Conservation (phyloP, 1,140 invertebrate genomes). For the Odontomachus brunneus region DNA sequence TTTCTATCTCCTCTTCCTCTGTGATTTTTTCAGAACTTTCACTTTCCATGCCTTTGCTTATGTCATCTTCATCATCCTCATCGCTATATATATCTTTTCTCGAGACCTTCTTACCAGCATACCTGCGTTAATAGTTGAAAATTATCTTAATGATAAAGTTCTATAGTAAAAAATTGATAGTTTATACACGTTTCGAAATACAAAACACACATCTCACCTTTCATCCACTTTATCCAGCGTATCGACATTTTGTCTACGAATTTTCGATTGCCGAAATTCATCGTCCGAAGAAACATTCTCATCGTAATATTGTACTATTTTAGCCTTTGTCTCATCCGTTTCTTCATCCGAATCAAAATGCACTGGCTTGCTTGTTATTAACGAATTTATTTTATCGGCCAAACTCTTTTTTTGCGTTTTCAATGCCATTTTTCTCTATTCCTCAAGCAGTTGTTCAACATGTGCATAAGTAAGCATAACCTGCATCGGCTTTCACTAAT, state of each 20-base stretch:
- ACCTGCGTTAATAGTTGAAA: slow-evolving; percentile 82
- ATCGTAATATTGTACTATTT: slow-evolving; percentile 77
- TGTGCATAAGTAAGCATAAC: not conserved
- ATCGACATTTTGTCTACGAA: slow-evolving; percentile 88
- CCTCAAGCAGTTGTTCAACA: not conserved
- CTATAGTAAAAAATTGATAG: slow-evolving; percentile 33
- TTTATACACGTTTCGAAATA: not conserved
- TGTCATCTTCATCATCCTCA: slow-evolving; percentile 71
- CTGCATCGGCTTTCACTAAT: not conserved
- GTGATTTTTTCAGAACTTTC: slow-evolving; percentile 55
- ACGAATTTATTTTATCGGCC: slow-evolving; percentile 87
- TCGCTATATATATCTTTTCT: slow-evolving; percentile 84
- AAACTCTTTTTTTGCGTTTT: slow-evolving; percentile 74
- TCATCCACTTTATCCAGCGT: slow-evolving; percentile 89
- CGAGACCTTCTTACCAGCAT: slow-evolving; percentile 89
- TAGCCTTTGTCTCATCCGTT: slow-evolving; percentile 85
- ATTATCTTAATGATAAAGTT: not conserved
- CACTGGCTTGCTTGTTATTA: slow-evolving; percentile 86
- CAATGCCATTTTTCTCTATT: too few species aligned
- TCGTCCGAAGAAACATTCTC: slow-evolving; percentile 74
- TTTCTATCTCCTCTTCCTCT: slow-evolving; percentile 73
- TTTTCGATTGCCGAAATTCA: slow-evolving; percentile 84
- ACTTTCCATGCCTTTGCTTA: slow-evolving; percentile 49
- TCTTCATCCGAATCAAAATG: slow-evolving; percentile 85
- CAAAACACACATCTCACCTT: slow-evolving; percentile 72